A percentile compares a stretch with the other conserved stretches of the same genome.
These are phyloP conservation scores for Choristoneura rosaceana DNA, from an alignment of 2,888 invertebrate genomes.

Conservation along the genomic window DNA sequence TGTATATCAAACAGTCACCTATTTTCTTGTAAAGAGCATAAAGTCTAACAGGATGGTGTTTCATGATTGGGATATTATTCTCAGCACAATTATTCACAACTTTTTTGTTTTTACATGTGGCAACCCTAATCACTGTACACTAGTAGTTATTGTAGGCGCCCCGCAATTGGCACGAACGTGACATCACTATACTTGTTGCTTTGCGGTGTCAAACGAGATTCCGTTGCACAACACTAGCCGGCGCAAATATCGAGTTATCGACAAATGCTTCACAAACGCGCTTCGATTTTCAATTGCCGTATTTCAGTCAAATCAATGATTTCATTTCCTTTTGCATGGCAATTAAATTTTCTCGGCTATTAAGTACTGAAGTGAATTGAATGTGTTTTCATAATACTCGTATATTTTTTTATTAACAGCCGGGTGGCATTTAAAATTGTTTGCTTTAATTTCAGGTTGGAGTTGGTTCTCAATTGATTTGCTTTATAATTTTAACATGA, in stretches of 20 bases:
- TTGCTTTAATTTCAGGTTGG: not conserved
- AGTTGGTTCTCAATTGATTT: not conserved
- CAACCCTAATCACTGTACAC: constrained; percentile 34
- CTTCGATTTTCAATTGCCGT: not conserved
- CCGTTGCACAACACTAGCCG: constrained; percentile 16
- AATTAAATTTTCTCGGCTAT: constrained; percentile 12
- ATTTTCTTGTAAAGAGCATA: too few species aligned
- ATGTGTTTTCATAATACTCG: not conserved
- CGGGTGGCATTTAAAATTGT: not conserved
- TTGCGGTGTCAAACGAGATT: constrained; percentile 53
- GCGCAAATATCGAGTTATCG: constrained; percentile 29
- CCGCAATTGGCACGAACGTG: constrained; percentile 53
- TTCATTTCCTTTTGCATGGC: constrained; percentile 3
- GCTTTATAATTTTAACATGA: not conserved
- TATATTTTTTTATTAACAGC: not conserved
- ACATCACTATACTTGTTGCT: constrained; percentile 61
- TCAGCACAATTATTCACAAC: too few species aligned
- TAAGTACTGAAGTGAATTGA: not conserved
- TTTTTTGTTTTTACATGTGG: not conserved
- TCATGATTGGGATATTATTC: too few species aligned
- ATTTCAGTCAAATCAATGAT: not conserved
- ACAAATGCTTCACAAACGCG: constrained; percentile 2
- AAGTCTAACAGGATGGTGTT: too few species aligned
- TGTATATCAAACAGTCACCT: too few species aligned
- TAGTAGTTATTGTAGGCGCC: constrained; percentile 44